Evolutionary conservation across 2,797 vertebrate genomes (phyloP).

Genomic region (Sebastolobus alascanus): DNA sequence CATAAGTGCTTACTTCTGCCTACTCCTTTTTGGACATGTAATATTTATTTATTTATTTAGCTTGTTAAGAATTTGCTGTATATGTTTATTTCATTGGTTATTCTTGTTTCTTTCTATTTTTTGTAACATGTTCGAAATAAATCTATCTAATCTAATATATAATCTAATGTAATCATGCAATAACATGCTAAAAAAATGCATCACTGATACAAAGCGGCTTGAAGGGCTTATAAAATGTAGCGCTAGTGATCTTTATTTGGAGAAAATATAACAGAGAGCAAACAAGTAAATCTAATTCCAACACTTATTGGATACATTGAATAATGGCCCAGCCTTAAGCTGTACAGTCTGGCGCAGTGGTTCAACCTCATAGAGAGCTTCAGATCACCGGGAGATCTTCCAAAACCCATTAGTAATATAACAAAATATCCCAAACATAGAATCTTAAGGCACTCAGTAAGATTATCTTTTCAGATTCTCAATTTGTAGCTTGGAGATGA

Average conservation of each 20-base stretch:
- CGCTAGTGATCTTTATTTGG: conserved; percentile 1
- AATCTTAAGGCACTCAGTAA: conserved; percentile 17
- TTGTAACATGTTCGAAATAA: fast-evolving
- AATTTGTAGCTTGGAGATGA: conserved; percentile 9
- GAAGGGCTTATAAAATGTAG: conserved; percentile 21
- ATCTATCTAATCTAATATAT: background rate
- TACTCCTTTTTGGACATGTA: background rate
- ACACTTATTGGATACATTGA: conserved; percentile 38
- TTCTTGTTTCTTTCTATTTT: background rate
- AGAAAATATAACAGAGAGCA: conserved; percentile 26
- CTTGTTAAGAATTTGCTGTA: background rate
- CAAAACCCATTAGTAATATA: conserved; percentile 42
- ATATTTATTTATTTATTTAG: background rate
- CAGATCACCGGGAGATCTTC: conserved; percentile 6
- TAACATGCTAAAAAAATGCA: background rate
- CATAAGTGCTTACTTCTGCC: background rate
- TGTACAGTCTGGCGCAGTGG: background rate
- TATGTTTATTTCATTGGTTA: background rate
- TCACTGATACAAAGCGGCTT: background rate
- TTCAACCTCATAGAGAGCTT: conserved; percentile 2
- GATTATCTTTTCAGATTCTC: conserved; percentile 20
- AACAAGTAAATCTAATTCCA: conserved; percentile 39
- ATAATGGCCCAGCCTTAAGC: conserved; percentile 17
- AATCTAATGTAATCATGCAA: background rate
- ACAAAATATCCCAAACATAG: conserved; percentile 26